Evolutionary conservation across 2,888 invertebrate species (phyloP), one percentile per base, ranked within the genome.

Genomic region (Eustalomyia histrio): DNA sequence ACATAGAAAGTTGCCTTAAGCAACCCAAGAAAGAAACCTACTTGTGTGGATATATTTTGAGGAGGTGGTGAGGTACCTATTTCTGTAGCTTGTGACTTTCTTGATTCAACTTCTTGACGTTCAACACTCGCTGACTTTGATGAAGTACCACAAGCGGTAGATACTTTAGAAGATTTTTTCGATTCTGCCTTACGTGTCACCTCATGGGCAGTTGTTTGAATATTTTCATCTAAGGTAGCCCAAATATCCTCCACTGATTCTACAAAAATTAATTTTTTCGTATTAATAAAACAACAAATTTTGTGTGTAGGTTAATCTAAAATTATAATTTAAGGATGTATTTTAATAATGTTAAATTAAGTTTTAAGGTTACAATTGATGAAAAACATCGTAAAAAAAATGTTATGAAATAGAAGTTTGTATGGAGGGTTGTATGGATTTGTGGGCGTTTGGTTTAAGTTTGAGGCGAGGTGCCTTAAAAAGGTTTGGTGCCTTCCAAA

Each of bases 61-160:
- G 97, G 96, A 39, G 96, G 95, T 55, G 97, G 96, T 39, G 96
- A 96, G 39, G 96, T 96, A 78, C 95, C 96, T 63, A 94, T 95
- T 76, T 95, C 95, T 55, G 91, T 91, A 9, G 83, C 64, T 35
- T 71, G 71, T 16, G 65, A 43, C 24, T 76, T 74, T 60, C 17
- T 72, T 57, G 17, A 29, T 43, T 47, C 10, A 8, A 17, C 85
- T 47, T 81, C 63, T 12, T 63, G 50, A 12, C 89, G 87, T 81
- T 93, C 93, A 47, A 58, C 14, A 35, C 63, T 63, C 16, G 71
- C 57, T 80, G 91, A 90, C 1, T 93, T 93, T 7, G 94, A 93
- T 0, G 94, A 94, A 24, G 93, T 92, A 1, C 94, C 94, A 83
- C 93, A 93, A n/a, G 92, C 93, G 2, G 93, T 94, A 0, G 94